Base-by-base conservation (phyloP, 2,888 invertebrate species). In the Globia sparganii region DNA sequence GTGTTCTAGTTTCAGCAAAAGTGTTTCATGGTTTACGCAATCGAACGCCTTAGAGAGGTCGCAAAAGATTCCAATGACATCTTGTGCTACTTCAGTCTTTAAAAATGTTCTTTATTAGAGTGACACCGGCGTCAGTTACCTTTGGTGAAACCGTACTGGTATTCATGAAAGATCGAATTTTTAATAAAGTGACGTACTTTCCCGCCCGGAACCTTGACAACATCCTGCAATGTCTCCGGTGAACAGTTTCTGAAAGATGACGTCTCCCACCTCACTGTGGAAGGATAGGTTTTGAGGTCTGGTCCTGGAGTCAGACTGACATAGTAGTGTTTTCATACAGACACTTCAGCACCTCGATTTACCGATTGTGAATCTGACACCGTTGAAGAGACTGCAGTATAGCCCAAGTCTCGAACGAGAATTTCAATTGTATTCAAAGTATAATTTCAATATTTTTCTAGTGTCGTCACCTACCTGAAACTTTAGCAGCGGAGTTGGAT, bases 401-500 rank as follows among this genome's bases (percentile, higher is more conserved):
- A 53, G 37, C 13, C 18, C 37, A 13, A 28, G 15, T 64, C 28
- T 53, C 25, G 25, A 53, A 13, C 21, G 21, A 28, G 18, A 40
- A 18, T 43, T 28, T 43, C 25, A 31, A 66, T 66, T 31, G 13
- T 40, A 40, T 25, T 46, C 31, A 53, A 34, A 25, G 34, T 53
- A 11, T 34, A 34, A n/a, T 11, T 67, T 15, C 15, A 67, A 34
- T 34, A 49, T 34, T 2, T 49, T 34, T 31, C 9, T 15, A 28
- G 31, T 49, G 25, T 31, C n/a, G 9, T 49, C n/a, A n/a, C n/a
- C 2, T 18, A 96, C 97, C 97, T 66, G 98, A 98, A 65, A 99
- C 98, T 97, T 99, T 99, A 18, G 99, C 99, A 0, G 99, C 98
- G 0, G 99, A 99, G 96, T 99, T 99, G 11, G 99, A 99, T 86